phyloP scores from a whole-genome alignment of 2,888 invertebrate genomes.

The Andrena trimmerana region DNA sequence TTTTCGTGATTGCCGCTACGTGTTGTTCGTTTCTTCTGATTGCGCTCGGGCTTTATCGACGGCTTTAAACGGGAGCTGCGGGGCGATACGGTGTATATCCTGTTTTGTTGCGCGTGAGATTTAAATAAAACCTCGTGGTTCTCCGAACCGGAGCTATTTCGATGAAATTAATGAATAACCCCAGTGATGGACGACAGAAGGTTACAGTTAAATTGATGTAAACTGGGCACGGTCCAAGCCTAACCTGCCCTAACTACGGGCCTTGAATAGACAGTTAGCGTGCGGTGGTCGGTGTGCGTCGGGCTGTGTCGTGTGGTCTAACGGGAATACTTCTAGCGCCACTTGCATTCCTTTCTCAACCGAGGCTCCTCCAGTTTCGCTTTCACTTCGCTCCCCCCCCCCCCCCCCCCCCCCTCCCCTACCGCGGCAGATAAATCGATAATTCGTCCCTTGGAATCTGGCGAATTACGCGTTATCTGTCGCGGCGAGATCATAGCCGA shows the following conservation, averaged over 20 bases:
- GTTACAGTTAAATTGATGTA: slow-evolving; percentile 54
- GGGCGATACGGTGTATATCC: too few relatives aligned
- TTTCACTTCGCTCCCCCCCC: slow-evolving; percentile 19
- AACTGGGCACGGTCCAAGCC: slow-evolving; percentile 63
- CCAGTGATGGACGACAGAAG: slow-evolving; percentile 38
- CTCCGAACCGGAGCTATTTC: not conserved
- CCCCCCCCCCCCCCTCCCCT: too few relatives aligned
- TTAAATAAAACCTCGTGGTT: too few relatives aligned
- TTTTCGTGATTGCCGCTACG: not conserved
- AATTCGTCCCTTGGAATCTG: not conserved
- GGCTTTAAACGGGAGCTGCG: too few relatives aligned
- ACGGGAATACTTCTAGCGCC: slow-evolving; percentile 57
- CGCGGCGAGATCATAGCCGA: not conserved
- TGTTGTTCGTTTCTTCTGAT: too few relatives aligned
- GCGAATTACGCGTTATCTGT: not conserved
- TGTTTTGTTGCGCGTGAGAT: too few relatives aligned
- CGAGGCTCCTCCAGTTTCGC: slow-evolving; percentile 23
- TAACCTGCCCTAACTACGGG: slow-evolving; percentile 64
- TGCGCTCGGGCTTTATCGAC: too few relatives aligned
- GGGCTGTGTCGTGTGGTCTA: slow-evolving; percentile 24
- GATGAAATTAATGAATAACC: not conserved
- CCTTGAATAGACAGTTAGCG: slow-evolving; percentile 52
- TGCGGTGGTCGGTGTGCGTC: slow-evolving; percentile 20
- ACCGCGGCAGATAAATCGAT: not conserved
- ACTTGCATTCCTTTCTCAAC: slow-evolving; percentile 15